phyloP scores from a whole-genome alignment of 2,888 invertebrate species.

The Diplolepis rosae region DNA sequence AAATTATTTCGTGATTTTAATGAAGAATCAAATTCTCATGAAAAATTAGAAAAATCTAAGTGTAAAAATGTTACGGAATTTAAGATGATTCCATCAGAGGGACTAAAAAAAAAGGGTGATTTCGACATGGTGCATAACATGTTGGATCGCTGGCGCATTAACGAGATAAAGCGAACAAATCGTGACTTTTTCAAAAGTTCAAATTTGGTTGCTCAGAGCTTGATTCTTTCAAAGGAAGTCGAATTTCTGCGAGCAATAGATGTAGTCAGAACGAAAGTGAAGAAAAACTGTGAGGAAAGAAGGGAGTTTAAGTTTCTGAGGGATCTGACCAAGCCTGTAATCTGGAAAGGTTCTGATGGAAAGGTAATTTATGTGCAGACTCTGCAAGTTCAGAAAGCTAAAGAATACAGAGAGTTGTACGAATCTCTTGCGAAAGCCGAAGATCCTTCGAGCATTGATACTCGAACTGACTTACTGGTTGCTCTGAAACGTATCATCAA shows the following conservation, averaged over 20 bases:
- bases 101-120: conserved; percentile 81
- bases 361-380: conserved; percentile 34
- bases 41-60: not conserved
- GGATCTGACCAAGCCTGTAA: conserved; percentile 79
- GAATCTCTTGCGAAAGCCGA: conserved; percentile 37
- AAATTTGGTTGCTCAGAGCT: conserved; percentile 79
- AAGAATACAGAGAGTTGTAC: conserved; percentile 40
- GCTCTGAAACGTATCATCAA: conserved; percentile 81
- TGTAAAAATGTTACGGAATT: conserved; percentile 63
- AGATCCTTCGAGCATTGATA: conserved; percentile 22
- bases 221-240: conserved; percentile 84
- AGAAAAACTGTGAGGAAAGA: conserved; percentile 78
- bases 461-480: conserved; percentile 38
- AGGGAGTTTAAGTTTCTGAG: conserved; percentile 79
- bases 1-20: conserved; percentile 29
- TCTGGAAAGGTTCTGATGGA: conserved; percentile 17
- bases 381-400: conserved; percentile 4
- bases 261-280: conserved; percentile 79
- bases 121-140: conserved; percentile 83
- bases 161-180: conserved; percentile 79
- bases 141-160: conserved; percentile 80
- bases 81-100: conserved; percentile 48
- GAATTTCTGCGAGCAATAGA: conserved; percentile 82
- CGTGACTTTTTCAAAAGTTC: conserved; percentile 43
- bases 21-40: conserved; percentile 39